Conservation (phyloP, 2,888 invertebrate species). For the Azorinus chamasolen region DNA sequence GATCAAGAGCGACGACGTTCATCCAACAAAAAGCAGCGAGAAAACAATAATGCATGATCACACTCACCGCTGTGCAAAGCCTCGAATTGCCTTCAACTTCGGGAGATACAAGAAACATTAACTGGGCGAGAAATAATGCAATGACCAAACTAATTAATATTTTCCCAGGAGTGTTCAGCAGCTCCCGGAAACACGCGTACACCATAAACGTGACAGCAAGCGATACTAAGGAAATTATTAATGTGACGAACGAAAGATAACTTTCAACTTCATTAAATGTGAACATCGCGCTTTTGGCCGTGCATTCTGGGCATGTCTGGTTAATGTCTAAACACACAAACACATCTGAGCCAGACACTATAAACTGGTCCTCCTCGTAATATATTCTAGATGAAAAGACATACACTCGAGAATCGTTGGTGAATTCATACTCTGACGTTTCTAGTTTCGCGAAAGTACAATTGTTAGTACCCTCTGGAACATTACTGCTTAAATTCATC, state of each 20-base stretch:
- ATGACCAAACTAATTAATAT: conserved; percentile 88
- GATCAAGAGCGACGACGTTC: conserved; percentile 88
- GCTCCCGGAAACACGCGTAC: conserved; percentile 87
- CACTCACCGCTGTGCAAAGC: conserved; percentile 82
- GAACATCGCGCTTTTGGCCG: conserved; percentile 17
- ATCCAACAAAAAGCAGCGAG: conserved; percentile 88
- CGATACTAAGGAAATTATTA: conserved; percentile 88
- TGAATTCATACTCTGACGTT: conserved; percentile 15
- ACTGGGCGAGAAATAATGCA: conserved; percentile 87
- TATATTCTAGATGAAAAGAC: conserved; percentile 27
- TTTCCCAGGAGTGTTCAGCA: conserved; percentile 88
- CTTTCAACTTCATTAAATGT: conserved; percentile 46
- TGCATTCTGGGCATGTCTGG: conserved; percentile 19
- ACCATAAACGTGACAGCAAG: conserved; percentile 87
- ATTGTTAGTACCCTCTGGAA: not conserved
- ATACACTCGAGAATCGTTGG: conserved; percentile 33
- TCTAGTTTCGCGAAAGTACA: conserved; percentile 24
- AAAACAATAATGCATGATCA: conserved; percentile 87
- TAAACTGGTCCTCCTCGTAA: conserved; percentile 42
- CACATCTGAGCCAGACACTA: conserved; percentile 26
- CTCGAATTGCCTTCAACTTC: conserved; percentile 10
- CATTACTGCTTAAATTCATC: not conserved
- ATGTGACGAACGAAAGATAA: conserved; percentile 89
- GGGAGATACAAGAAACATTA: conserved; percentile 87
- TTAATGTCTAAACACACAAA: conserved; percentile 59